phyloP scores from a whole-genome alignment of 2,888 invertebrate genomes.

The Orthosia cruda region DNA sequence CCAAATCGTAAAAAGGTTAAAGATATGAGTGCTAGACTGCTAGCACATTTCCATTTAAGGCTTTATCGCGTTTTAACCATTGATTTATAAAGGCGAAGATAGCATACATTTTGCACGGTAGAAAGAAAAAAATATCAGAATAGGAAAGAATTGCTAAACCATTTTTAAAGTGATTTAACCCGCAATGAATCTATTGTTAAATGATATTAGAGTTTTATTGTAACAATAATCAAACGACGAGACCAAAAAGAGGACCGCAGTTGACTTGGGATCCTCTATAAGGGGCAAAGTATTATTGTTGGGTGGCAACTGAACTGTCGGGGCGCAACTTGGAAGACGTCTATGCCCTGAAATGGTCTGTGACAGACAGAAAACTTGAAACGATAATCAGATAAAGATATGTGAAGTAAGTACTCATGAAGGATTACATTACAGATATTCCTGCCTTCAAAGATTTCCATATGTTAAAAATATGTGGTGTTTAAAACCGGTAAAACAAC shows the following conservation, averaged over 20 bases:
- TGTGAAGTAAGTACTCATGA: no score
- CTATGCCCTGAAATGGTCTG: not conserved
- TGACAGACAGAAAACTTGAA: not conserved
- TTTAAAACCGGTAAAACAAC: no score
- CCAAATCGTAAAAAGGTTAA: slow-evolving; percentile 55
- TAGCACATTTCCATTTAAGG: slow-evolving; percentile 51
- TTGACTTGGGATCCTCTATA: no score
- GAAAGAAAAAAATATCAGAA: not conserved
- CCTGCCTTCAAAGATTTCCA: not conserved
- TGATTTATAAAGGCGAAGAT: slow-evolving; percentile 22
- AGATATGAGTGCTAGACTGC: slow-evolving; percentile 46
- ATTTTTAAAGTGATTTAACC: not conserved
- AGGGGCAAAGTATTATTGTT: no score
- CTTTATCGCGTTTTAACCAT: slow-evolving; percentile 15
- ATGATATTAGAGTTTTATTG: not conserved
- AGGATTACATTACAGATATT: no score
- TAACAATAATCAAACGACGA: not conserved
- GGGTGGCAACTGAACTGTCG: no score
- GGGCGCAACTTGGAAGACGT: not conserved
- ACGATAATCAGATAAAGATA: not conserved
- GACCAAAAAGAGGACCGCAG: not conserved
- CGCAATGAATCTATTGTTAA: not conserved
- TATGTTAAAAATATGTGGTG: not conserved
- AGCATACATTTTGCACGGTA: not conserved
- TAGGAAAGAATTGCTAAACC: not conserved